phyloP scores from a whole-genome alignment of 2,113 vertebrate species.

The Herpetotheres cachinnans region DNA sequence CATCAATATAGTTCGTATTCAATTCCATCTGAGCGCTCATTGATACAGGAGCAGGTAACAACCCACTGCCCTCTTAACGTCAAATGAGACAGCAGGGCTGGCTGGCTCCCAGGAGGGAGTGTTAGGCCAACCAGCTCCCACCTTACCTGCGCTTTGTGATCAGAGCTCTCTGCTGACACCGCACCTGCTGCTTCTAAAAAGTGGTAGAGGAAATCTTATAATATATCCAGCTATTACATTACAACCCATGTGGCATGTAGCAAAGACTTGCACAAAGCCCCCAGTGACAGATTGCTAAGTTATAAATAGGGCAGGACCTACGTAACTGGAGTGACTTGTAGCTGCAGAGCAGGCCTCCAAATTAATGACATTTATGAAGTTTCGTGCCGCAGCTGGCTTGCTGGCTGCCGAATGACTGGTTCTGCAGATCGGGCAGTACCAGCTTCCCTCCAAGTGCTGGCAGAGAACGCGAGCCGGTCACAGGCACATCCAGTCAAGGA shows the following conservation, averaged over 20 bases:
- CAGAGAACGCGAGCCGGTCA: not conserved
- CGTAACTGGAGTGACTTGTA: slow-evolving; percentile 46
- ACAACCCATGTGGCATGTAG: slow-evolving; percentile 46
- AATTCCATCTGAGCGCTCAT: not conserved
- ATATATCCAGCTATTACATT: slow-evolving; percentile 54
- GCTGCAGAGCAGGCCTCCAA: slow-evolving; percentile 40
- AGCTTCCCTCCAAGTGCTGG: not conserved
- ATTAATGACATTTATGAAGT: slow-evolving; percentile 59
- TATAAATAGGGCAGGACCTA: slow-evolving; percentile 68
- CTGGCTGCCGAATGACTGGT: not conserved
- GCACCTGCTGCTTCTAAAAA: slow-evolving; percentile 56
- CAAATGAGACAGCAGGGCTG: not conserved
- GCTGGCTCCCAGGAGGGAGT: not conserved
- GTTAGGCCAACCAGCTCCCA: not conserved
- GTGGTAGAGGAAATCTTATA: slow-evolving; percentile 57
- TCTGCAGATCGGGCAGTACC: not conserved
- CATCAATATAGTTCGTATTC: not conserved
- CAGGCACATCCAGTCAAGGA: not conserved
- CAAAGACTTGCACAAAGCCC: slow-evolving; percentile 52
- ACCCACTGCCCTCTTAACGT: not conserved
- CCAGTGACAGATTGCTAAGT: slow-evolving; percentile 49
- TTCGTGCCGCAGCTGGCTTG: slow-evolving; percentile 37
- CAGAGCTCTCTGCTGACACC: slow-evolving; percentile 21
- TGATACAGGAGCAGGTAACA: not conserved
- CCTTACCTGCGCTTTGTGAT: slow-evolving; percentile 35